Evolutionary conservation across 23 tunicate species (phyloP).

Genomic region (Halocynthia roretzi): DNA sequence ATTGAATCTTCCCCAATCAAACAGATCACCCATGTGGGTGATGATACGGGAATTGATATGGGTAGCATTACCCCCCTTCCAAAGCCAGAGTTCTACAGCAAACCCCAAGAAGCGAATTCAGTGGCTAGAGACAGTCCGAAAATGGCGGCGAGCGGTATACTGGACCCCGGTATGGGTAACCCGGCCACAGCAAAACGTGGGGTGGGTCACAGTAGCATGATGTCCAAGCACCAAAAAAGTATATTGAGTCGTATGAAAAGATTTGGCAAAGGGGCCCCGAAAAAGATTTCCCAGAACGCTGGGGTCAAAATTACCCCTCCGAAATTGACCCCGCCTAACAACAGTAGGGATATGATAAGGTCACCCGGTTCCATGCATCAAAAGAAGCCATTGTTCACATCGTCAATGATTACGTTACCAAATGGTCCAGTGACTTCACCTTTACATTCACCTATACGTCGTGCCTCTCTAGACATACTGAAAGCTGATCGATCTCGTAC

Average conservation of each 20-base stretch:
- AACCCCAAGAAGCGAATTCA: neutral
- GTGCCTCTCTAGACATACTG: no score
- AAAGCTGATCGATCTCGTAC: no score
- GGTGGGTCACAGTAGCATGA: constrained; percentile 28
- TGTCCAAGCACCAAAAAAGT: constrained; percentile 72
- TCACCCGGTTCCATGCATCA: no score
- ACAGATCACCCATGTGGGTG: neutral
- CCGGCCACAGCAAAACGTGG: constrained; percentile 15
- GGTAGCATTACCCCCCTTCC: neutral
- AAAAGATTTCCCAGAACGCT: neutral
- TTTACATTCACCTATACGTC: no score
- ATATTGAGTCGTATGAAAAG: constrained; percentile 65
- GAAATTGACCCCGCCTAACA: no score
- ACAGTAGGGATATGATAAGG: no score
- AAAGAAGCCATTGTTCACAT: no score
- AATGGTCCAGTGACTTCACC: no score
- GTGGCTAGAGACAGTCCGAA: neutral
- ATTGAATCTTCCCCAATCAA: neutral
- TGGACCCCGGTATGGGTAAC: neutral
- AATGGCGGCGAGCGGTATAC: neutral
- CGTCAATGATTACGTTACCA: neutral
- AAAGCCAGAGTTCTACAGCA: neutral
- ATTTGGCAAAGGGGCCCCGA: constrained; percentile 15
- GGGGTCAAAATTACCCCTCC: neutral
- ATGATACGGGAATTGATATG: neutral